Base-by-base conservation (phyloP, 1,140 invertebrate species). In the Stegodyphus mimosarum region DNA sequence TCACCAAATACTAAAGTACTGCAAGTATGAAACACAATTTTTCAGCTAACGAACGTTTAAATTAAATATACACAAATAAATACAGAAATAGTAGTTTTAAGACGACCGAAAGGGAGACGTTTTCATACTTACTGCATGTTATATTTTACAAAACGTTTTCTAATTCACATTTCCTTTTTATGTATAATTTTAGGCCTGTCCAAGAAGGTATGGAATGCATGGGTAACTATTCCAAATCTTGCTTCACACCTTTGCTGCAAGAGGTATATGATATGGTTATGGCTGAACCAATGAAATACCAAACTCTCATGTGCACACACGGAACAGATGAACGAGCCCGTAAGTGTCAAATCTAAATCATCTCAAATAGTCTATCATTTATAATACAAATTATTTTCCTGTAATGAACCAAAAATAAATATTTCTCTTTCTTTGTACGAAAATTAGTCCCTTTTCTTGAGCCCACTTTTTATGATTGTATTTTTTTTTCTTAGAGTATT, bases 181-280 rank as follows among this genome's bases (percentile, higher is more conserved):
- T 72, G 17, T 49, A 50, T 72, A 33, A 7, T 74, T 53, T 10
- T 67, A 85, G 83, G 52, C 83, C 83, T 6, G 33, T 89, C 50
- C 88, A 89, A 63, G 87, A 87, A 71, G 88, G 81, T 53, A 87
- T 69, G 78, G 83, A 81, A 71, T 88, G 86, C 10, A 71, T 79
- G 17, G 87, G 87, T 49, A 87, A 85, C 10, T 89, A 89, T 73
- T 87, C 88, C 6, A 9, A 7, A 49, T 75, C 86, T 15, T 87
- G 86, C 33, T 76, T 85, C 50, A 87, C 87, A 9, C 86, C 87
- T 50, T 33, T 87, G 0, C 50, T 85, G 5, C 87, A 87, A 76
- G 80, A 83, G 70, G 51, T 88, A 13, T 69, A 75, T 33, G 87
- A 78, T 6, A 77, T 86, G 83, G 69, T 72, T 5, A 78, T 86